A percentile compares a stretch with the other conserved stretches of the same genome.
Conservation (phyloP, 1,140 invertebrate genomes). For the Nasonia vitripennis region DNA sequence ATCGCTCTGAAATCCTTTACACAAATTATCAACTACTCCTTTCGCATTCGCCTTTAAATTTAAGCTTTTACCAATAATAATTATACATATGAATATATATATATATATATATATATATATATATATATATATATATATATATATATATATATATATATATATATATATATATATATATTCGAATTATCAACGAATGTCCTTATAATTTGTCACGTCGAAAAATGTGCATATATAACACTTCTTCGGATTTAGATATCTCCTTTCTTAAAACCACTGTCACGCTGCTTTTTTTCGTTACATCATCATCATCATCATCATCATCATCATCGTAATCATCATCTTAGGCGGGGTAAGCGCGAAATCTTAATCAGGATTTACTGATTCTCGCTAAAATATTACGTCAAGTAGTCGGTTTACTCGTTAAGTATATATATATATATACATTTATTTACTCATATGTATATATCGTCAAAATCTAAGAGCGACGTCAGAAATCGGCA, state of each 20-base stretch:
- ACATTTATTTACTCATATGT: neutral
- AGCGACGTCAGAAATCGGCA: neutral
- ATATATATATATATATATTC: neutral
- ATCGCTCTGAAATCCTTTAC: neutral
- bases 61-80: neutral
- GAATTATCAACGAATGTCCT: neutral
- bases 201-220: neutral
- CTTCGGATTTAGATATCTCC: neutral
- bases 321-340: neutral
- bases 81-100: constrained; percentile 14
- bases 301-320: neutral
- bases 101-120: neutral
- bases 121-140: neutral
- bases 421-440: constrained; percentile 29
- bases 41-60: neutral
- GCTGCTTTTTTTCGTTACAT: constrained; percentile 7
- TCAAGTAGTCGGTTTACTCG: constrained; percentile 43
- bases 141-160: too few species aligned
- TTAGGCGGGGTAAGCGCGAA: constrained; percentile 46
- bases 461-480: neutral
- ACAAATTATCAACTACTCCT: neutral
- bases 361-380: constrained; percentile 38
- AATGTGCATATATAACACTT: neutral
- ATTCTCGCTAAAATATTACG: constrained; percentile 38
- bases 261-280: constrained; percentile 7